Evolutionary conservation across 1,140 invertebrate species (phyloP), one percentile per base, ranked within the genome.

Genomic region (Himalopsyche phryganea): DNA sequence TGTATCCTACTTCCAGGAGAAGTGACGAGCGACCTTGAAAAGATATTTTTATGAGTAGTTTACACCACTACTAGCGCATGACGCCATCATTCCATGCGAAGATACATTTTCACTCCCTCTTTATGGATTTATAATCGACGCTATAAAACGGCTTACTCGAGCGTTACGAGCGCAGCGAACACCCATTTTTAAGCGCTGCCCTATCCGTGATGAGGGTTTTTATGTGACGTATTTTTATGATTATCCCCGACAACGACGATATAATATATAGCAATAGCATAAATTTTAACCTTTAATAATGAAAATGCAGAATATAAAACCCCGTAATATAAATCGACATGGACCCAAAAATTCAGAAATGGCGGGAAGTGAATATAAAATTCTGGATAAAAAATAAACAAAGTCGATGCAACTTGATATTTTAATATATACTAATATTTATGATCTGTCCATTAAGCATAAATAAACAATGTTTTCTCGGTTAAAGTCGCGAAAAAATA

Each of bases 101-200:
- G 32, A 33, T 45, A 23, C 46, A 51, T 41, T 9, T 18, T 23
- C 35, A 40, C 13, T 17, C 36, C 49, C 50, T 32, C 42, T 45
- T 54, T 40, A 54, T 46, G 51, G 51, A 33, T 44, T 54, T 45
- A 54, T 54, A 54, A 54, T 54, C 51, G 51, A 33, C 32, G 42
- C 28, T 20, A 46, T 36, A 35, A 52, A 52, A 44, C 41, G 50
- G 50, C 32, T 45, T 44, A 53, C 14, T 15, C 18, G 28, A 45
- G 45, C 32, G 15, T 54, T 54, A 13, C 49, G 19, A 2, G 11
- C 17, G 2, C 4, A 40, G 38, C 3, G 38, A 15, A 11, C 38
- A 3, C 4, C 5, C 15, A 40, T 40, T 40, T 40, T 40, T n/a
- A 40, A 28, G 23, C 23, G 23, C 23, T 9, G 9, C 9, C 23